phyloP scores from a whole-genome alignment of 35 echinoderm and acorn worm genomes.

The Anneissia japonica region DNA sequence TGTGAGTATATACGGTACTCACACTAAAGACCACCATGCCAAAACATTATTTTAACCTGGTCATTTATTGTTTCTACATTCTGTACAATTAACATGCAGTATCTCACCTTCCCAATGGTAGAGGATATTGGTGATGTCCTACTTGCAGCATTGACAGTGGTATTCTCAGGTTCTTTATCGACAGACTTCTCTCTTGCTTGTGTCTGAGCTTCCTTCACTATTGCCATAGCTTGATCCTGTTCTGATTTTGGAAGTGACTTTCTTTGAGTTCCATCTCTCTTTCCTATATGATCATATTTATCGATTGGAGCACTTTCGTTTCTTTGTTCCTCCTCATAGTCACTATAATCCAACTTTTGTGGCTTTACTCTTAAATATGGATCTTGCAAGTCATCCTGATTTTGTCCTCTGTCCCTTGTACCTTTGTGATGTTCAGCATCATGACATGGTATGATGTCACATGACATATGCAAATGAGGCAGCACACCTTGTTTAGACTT shows the following conservation, averaged over 20 bases:
- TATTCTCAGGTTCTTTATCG: background rate
- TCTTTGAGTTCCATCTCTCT: background rate
- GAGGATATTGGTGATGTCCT: background rate
- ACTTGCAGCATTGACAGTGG: background rate
- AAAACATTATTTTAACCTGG: too few relatives aligned
- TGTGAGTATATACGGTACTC: too few relatives aligned
- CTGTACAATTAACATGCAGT: too few relatives aligned
- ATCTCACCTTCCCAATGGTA: background rate
- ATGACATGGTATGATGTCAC: conserved; percentile 85
- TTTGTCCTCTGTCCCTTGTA: background rate
- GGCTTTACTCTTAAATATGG: background rate
- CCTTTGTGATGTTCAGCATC: conserved; percentile 28
- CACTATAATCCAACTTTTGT: background rate
- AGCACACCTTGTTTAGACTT: conserved; percentile 6
- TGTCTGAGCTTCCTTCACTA: background rate
- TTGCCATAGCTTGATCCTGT: background rate
- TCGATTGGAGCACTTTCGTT: background rate
- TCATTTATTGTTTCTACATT: too few relatives aligned
- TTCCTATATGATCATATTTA: background rate
- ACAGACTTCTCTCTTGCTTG: background rate
- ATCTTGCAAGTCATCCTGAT: background rate
- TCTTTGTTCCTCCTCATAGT: background rate
- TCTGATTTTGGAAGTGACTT: too few relatives aligned
- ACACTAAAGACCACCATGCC: too few relatives aligned
- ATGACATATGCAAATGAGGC: conserved; percentile 89